Conservation (phyloP, 92 coral and sea anemone species). For the Bergia puertoricense region DNA sequence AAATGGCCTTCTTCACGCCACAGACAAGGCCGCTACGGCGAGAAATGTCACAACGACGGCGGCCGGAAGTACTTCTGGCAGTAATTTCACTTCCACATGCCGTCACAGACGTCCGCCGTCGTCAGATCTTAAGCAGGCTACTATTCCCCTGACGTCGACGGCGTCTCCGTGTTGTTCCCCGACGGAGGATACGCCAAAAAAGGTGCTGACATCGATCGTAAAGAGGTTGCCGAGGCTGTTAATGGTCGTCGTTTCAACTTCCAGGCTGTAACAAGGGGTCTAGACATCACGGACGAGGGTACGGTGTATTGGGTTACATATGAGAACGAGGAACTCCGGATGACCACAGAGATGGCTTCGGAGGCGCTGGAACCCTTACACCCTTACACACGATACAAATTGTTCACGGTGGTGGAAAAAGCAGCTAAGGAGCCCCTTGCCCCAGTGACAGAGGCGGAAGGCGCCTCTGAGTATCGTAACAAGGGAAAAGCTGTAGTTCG, state of each 20-base stretch:
- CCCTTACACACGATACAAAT: not conserved
- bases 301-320: too few species aligned
- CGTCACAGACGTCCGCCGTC: conserved; percentile 25
- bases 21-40: conserved; percentile 1
- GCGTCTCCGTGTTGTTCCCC: too few species aligned
- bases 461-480: conserved; percentile 27
- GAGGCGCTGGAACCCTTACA: not conserved
- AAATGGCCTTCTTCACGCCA: not conserved
- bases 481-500: conserved; percentile 9
- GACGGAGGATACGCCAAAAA: too few species aligned
- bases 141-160: not conserved
- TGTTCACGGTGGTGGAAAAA: conserved; percentile 31
- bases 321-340: too few species aligned
- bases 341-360: not conserved
- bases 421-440: conserved; percentile 38
- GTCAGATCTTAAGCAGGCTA: too few species aligned
- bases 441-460: conserved; percentile 46
- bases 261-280: too few species aligned
- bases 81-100: conserved; percentile 6
- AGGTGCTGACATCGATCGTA: too few species aligned
- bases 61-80: not conserved
- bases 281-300: too few species aligned
- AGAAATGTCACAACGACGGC: not conserved
- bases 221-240: too few species aligned
- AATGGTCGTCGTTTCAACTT: too few species aligned